phyloP scores from a whole-genome alignment of 2,888 invertebrate species.

The Sisyra terminalis region DNA sequence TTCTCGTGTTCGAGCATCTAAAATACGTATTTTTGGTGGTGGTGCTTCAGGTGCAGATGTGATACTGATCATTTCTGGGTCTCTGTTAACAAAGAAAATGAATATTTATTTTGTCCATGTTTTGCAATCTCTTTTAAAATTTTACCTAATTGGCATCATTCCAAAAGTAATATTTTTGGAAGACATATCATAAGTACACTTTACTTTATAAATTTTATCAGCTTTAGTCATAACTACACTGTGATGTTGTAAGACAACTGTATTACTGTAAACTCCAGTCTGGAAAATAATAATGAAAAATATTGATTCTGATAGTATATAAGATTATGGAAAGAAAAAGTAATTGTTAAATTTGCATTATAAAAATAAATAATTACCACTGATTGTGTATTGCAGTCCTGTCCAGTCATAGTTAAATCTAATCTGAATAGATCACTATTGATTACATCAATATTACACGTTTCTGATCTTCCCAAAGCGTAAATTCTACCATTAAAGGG shows the following conservation, averaged over 20 bases:
- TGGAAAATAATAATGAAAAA: constrained; percentile 27
- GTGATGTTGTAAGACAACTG: constrained; percentile 86
- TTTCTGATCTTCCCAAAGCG: constrained; percentile 83
- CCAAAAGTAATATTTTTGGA: constrained; percentile 93
- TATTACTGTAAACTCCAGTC: constrained; percentile 88
- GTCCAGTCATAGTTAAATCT: constrained; percentile 84
- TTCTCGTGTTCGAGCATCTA: constrained; percentile 72
- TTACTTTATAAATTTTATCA: constrained; percentile 91
- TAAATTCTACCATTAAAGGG: constrained; percentile 91
- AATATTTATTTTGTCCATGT: not conserved
- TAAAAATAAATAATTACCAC: constrained; percentile 47
- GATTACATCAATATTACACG: constrained; percentile 85
- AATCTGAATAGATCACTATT: constrained; percentile 85
- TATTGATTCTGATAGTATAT: too few relatives aligned
- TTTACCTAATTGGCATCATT: constrained; percentile 87
- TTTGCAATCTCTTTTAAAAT: not conserved
- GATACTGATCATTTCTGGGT: constrained; percentile 92
- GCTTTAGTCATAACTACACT: constrained; percentile 94
- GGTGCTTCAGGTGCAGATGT: constrained; percentile 91
- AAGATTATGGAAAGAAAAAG: too few relatives aligned
- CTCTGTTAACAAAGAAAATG: constrained; percentile 32
- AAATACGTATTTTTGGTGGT: constrained; percentile 80
- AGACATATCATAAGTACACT: constrained; percentile 92
- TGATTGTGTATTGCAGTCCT: constrained; percentile 90
- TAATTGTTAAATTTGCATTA: not conserved